These are phyloP conservation scores for Scylla paramamosain DNA, from an alignment of 1,140 invertebrate genomes.

Conservation along the genomic window DNA sequence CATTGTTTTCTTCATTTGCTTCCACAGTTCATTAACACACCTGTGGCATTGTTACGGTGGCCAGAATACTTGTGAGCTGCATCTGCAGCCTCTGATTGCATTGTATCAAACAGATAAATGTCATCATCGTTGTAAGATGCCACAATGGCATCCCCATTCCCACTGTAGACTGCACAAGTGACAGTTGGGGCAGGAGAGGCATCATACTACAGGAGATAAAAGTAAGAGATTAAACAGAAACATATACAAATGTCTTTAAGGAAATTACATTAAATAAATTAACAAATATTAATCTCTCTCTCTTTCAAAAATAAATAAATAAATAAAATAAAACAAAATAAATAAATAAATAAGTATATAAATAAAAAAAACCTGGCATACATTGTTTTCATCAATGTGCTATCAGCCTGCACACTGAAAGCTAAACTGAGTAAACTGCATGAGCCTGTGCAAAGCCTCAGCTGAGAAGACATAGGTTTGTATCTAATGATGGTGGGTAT, in stretches of 20 bases:
- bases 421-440: too few species aligned
- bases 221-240: neutral
- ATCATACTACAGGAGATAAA: conserved; percentile 67
- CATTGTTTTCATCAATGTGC: too few species aligned
- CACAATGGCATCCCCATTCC: conserved; percentile 93
- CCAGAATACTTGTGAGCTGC: conserved; percentile 87
- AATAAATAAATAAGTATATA: too few species aligned
- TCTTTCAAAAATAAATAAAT: too few species aligned
- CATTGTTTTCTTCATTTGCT: too few species aligned
- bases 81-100: conserved; percentile 82
- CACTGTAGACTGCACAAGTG: conserved; percentile 94
- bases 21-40: conserved; percentile 75
- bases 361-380: too few species aligned
- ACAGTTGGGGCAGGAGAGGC: conserved; percentile 83
- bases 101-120: conserved; percentile 94
- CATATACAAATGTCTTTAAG: conserved; percentile 50
- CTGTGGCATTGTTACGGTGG: conserved; percentile 83
- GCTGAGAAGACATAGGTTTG: too few species aligned
- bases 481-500: too few species aligned
- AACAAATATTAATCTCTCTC: neutral
- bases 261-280: conserved; percentile 5
- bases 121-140: conserved; percentile 96
- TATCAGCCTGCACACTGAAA: too few species aligned
- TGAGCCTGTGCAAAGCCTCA: too few species aligned
- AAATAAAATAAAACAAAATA: too few species aligned